Conservation (phyloP, 2,113 vertebrate genomes). For the Rhynchomys soricoides region DNA sequence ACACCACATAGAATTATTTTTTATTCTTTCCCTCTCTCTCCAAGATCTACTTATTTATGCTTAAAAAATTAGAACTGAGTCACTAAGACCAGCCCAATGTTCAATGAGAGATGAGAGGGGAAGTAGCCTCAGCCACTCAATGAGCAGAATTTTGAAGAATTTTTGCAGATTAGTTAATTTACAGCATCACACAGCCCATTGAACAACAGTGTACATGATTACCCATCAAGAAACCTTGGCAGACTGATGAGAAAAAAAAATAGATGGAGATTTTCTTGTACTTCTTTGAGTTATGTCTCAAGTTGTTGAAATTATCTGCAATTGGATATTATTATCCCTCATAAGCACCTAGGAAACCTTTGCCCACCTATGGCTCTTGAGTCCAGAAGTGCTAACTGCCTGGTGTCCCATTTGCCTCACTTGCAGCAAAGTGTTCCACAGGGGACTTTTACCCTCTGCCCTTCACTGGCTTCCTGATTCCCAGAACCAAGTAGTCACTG, state of each 20-base stretch:
- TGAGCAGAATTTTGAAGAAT: neutral
- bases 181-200: neutral
- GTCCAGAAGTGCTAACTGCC: conserved; percentile 28
- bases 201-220: neutral
- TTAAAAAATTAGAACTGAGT: conserved; percentile 1
- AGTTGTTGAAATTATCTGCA: conserved; percentile 34
- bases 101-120: neutral
- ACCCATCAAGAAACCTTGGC: neutral
- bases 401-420: neutral
- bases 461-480: neutral
- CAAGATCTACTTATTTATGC: neutral
- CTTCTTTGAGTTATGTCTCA: neutral
- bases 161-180: neutral
- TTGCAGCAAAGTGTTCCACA: neutral
- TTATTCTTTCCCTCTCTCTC: neutral
- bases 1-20: neutral
- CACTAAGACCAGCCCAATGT: neutral
- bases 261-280: conserved; percentile 35
- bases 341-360: conserved; percentile 36
- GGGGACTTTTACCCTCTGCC: neutral
- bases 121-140: neutral
- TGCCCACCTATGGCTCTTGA: neutral
- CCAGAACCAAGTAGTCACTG: conserved; percentile 44
- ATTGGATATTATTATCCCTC: neutral
- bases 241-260: neutral